These are phyloP conservation scores for Acrocephalus kingi DNA, from an alignment of 2,113 vertebrate species.

Conservation along the genomic window DNA sequence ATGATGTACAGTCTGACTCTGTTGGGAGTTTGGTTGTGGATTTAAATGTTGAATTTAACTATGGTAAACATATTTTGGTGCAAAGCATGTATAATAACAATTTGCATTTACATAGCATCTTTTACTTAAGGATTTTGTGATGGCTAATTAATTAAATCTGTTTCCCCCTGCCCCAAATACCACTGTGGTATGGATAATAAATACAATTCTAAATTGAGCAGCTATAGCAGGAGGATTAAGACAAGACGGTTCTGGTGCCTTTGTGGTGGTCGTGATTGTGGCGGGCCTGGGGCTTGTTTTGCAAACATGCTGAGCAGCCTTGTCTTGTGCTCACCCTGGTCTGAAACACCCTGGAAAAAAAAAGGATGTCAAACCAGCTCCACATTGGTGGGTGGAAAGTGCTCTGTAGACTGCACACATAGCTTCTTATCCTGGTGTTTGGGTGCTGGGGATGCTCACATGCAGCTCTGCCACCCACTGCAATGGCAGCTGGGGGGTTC, in stretches of 20 bases:
- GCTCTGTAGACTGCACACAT: fast-evolving
- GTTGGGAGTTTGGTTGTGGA: constrained; percentile 36
- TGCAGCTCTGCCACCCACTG: fast-evolving
- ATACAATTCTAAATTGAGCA: not conserved
- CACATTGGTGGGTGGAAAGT: fast-evolving
- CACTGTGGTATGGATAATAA: constrained; percentile 9
- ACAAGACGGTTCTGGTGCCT: not conserved
- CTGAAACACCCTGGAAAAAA: not conserved
- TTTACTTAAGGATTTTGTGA: constrained; percentile 47
- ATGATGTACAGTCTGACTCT: not conserved
- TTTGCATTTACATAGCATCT: constrained; percentile 58
- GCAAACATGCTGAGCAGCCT: not conserved
- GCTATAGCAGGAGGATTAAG: constrained; percentile 26
- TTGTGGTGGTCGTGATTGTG: not conserved
- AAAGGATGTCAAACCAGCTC: not conserved
- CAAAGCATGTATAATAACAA: constrained; percentile 33
- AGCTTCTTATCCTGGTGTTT: fast-evolving
- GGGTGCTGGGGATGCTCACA: not conserved
- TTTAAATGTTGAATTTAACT: constrained; percentile 38
- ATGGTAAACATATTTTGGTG: constrained; percentile 44
- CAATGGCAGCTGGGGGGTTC: fast-evolving
- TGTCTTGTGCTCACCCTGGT: fast-evolving
- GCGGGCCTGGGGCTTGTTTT: not conserved
- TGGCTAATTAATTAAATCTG: constrained; percentile 60
- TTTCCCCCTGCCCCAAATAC: not conserved